Base-by-base conservation (phyloP, 37 sponge, comb jelly and placozoan genomes). In the Chondrilla cf. caribensis region DNA sequence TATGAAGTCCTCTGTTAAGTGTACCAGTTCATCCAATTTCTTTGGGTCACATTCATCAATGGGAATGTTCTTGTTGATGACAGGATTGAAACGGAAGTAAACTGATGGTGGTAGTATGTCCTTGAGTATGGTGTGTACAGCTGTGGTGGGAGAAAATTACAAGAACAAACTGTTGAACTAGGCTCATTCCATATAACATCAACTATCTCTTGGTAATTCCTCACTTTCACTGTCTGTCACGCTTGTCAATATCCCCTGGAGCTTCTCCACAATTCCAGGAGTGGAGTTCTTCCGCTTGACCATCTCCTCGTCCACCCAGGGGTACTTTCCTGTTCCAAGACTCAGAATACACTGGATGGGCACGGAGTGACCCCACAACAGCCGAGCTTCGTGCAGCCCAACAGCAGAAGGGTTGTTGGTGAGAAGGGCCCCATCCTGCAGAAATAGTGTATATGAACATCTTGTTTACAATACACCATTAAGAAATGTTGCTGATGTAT, bases 401-500 rank as follows among this genome's bases (percentile, higher is more conserved):
- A 95, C 41, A 7, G 90, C 96, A 76, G 91, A 79, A 1, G 96
- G 96, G 55, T 95, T 95, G 86, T 95, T 95, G 9, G 91, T 84
- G 32, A 90, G 65, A 33, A 95, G 60, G n/a, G 91, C 93, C 36
- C 96, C 96, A 85, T 95, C 96, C 93, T 95, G 54, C 31, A 6
- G 80, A 38, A 43, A 54, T 31, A 28, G 11, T 47, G 51, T 47
- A 47, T 47, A 11, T 47, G 51, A 14, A 47, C 51, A 47, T 14
- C 51, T 11, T 62, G 64, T n/a, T 7, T 62, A 62, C n/a, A n/a
- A n/a, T n/a, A n/a, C n/a, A n/a, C n/a, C n/a, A n/a, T n/a, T n/a
- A n/a, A n/a, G n/a, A n/a, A n/a, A n/a, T n/a, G n/a, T n/a, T n/a
- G n/a, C n/a, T n/a, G n/a, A n/a, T n/a, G n/a, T n/a, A n/a, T n/a